Percentiles rank a stretch among this genome's conserved stretches.
Conservation (phyloP, 2,888 invertebrate species). For the Baccha elongata region DNA sequence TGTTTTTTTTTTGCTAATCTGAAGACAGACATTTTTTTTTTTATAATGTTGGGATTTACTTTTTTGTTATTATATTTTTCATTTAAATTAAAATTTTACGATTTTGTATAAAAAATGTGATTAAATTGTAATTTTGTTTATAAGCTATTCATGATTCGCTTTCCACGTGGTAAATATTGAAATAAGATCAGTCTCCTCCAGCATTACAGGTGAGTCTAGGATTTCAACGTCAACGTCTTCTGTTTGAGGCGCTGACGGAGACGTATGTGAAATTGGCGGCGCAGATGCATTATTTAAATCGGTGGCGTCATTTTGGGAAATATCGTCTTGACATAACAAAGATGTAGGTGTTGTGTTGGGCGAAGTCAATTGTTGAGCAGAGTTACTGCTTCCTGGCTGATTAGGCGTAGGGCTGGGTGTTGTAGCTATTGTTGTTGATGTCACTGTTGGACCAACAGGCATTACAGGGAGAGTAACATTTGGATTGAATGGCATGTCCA, state of each 20-base stretch:
- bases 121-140: slow-evolving; percentile 59
- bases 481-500: slow-evolving; percentile 85
- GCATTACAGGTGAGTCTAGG: slow-evolving; percentile 52
- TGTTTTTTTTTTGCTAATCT: too few species aligned
- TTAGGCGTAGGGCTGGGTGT: slow-evolving; percentile 48
- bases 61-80: slow-evolving; percentile 13
- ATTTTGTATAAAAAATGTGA: slow-evolving; percentile 69
- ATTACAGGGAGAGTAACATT: slow-evolving; percentile 77
- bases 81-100: slow-evolving; percentile 44
- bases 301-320: slow-evolving; percentile 42
- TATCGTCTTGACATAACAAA: slow-evolving; percentile 41
- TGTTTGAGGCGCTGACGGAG: slow-evolving; percentile 38
- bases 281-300: slow-evolving; percentile 37
- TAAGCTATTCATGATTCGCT: slow-evolving; percentile 63
- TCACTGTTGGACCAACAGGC: slow-evolving; percentile 69
- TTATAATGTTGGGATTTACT: slow-evolving; percentile 19
- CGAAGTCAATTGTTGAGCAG: slow-evolving; percentile 47
- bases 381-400: slow-evolving; percentile 57
- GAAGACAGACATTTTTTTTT: slow-evolving; percentile 1
- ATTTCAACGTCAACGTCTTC: slow-evolving; percentile 48
- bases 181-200: slow-evolving; percentile 66
- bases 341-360: slow-evolving; percentile 54
- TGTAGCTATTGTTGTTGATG: slow-evolving; percentile 54
- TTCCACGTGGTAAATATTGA: slow-evolving; percentile 60
- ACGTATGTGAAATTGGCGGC: slow-evolving; percentile 44